These are phyloP conservation scores for Nemurella pictetii DNA, from an alignment of 2,888 invertebrate species.

Conservation along the genomic window DNA sequence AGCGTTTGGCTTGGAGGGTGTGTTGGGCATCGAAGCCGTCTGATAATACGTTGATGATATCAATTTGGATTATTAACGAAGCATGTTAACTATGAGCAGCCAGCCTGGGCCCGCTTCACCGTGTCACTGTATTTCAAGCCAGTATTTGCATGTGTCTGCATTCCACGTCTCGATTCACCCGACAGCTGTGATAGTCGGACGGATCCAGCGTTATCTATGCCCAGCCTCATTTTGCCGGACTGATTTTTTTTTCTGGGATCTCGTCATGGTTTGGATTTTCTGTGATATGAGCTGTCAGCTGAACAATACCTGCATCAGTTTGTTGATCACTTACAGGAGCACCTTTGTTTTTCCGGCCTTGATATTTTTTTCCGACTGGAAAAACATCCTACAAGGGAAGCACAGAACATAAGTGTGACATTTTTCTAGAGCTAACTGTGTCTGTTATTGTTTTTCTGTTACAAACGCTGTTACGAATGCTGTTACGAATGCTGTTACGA, in stretches of 20 bases:
- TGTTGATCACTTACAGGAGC: not conserved
- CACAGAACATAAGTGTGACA: not conserved
- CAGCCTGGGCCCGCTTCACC: not conserved
- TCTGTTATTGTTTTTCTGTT: not conserved
- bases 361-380: not conserved
- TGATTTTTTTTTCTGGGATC: not conserved
- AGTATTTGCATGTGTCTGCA: not conserved
- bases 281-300: not conserved
- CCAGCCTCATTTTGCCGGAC: not conserved
- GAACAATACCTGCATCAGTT: not conserved
- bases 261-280: not conserved
- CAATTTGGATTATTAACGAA: too few species aligned
- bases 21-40: too few species aligned
- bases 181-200: not conserved
- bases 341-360: not conserved
- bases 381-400: not conserved
- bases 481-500: not conserved
- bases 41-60: too few species aligned
- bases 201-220: not conserved
- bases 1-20: not conserved
- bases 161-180: not conserved
- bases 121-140: not conserved
- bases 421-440: not conserved
- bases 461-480: not conserved
- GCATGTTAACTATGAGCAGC: too few species aligned